Evolutionary conservation across 2,888 invertebrate species (phyloP).

Genomic region (Apodemia mormo): DNA sequence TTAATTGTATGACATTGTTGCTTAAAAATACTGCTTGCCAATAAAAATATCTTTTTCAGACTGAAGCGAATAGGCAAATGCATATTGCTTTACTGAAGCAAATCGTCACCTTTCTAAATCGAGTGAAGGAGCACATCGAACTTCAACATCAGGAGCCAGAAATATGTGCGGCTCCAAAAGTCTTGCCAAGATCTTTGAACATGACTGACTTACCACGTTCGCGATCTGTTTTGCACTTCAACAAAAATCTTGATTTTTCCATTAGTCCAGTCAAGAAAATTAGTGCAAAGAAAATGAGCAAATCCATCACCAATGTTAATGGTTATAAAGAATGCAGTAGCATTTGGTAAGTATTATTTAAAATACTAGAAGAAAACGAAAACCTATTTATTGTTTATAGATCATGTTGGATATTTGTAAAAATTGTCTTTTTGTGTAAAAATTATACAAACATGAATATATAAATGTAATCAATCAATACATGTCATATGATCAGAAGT

Average conservation of each 20-base stretch:
- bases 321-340: conserved; percentile 60
- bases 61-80: conserved; percentile 87
- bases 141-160: conserved; percentile 52
- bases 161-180: conserved; percentile 41
- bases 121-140: conserved; percentile 85
- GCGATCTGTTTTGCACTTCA: conserved; percentile 66
- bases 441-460: too few species aligned
- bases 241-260: conserved; percentile 60
- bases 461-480: too few species aligned
- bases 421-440: too few species aligned
- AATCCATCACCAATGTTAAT: conserved; percentile 71
- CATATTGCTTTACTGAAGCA: conserved; percentile 87
- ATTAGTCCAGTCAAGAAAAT: conserved; percentile 58
- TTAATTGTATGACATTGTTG: conserved; percentile 20
- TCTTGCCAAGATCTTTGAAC: conserved; percentile 49
- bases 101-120: conserved; percentile 85
- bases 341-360: conserved; percentile 53
- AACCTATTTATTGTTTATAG: too few species aligned
- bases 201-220: conserved; percentile 66
- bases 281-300: conserved; percentile 67
- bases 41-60: conserved; percentile 70
- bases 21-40: conserved; percentile 20
- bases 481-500: too few species aligned
- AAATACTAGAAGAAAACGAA: background rate
- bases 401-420: too few species aligned